Percentiles rank a stretch among this genome's conserved stretches.
Evolutionary conservation across 2,797 vertebrate species (phyloP).

Genomic region (Leuciscus waleckii): DNA sequence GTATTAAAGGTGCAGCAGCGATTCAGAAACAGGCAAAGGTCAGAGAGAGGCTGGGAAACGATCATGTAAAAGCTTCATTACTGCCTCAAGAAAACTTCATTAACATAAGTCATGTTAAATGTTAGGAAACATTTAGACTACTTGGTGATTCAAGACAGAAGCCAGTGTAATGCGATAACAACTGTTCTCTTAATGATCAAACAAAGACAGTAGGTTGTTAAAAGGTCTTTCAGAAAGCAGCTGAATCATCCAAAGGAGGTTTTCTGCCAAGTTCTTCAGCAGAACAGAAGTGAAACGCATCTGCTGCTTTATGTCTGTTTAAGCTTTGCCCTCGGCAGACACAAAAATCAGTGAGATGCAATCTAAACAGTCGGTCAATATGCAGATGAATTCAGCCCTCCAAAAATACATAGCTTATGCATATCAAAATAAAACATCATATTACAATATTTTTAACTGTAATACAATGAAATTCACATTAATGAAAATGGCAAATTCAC

Average conservation of each 20-base stretch:
- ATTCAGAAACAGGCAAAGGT: background rate
- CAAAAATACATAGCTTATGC: background rate
- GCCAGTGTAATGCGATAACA: background rate
- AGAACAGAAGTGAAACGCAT: background rate
- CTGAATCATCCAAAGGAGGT: background rate
- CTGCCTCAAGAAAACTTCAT: background rate
- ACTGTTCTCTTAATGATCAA: background rate
- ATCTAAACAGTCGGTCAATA: background rate
- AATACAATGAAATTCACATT: background rate
- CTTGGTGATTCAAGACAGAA: background rate
- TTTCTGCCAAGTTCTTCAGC: background rate
- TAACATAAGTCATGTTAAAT: background rate
- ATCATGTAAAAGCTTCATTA: background rate
- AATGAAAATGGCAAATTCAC: background rate
- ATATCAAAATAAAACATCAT: background rate
- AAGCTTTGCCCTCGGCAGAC: background rate
- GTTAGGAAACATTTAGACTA: background rate
- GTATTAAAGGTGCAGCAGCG: background rate
- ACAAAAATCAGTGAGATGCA: background rate
- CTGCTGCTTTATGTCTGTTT: background rate
- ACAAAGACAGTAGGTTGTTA: background rate
- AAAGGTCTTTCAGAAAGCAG: constrained; percentile 1
- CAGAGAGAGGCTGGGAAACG: background rate
- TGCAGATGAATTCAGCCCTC: background rate
- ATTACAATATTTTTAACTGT: background rate